Base-by-base conservation (phyloP, 2,113 vertebrate species). In the Uria aalge region DNA sequence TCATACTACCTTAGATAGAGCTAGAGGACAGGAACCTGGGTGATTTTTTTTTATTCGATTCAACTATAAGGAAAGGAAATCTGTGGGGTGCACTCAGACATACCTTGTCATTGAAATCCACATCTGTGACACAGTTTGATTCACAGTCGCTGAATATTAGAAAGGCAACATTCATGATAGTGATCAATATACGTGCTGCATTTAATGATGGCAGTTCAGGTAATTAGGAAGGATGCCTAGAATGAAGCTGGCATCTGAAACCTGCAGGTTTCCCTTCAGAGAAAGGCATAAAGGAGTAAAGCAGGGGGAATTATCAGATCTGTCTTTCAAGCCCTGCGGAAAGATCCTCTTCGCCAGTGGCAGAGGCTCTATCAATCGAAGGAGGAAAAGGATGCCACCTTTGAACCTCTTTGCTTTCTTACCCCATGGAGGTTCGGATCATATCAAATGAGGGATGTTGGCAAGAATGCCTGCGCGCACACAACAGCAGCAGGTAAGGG, bases 171-270 rank as follows among this genome's bases (percentile, higher is more conserved):
- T 88, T 79, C 71, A 17, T 79, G 84, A 36, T 73, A 76, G 87
- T 43, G 89, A 96, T 96, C 94, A 92, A 91, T 97, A 94, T 48
- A 60, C 13, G 38, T 73, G 84, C 82, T 85, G 32, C 74, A 75
- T 75, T 66, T 95, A 95, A 96, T 59, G 90, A 76, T 74, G 81
- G 90, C 3, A 3, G 84, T 73, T 95, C 93, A 91, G 89, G 77
- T 96, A 96, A 96, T 97, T 97, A 97, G 95, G 80, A 92, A 96
- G 95, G 94, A 91, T 2, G 94, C 94, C 92, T 97, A 90, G 91
- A 94, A 94, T 24, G 92, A 95, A 91, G 71, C 78, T 95, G 95
- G 80, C 89, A 94, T 91, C 89, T 95, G 92, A 97, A 97, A 94
- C 89, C 84, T 87, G 73, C 66, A 82, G 91, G 91, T 80, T 96